Conservation (phyloP, 2,888 invertebrate genomes). For the Mimachlamys varia region DNA sequence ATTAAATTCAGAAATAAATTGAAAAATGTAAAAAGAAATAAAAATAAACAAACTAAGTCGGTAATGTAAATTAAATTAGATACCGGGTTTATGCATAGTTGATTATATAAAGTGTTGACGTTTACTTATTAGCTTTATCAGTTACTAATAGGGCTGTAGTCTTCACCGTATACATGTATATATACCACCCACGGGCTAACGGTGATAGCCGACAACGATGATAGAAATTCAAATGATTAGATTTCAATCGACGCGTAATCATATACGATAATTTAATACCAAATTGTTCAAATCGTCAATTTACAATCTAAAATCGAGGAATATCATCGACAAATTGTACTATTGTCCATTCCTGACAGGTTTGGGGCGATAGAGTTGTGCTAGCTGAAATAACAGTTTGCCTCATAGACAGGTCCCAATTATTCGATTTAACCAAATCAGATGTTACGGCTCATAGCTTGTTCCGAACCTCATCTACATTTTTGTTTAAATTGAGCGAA, state of each 20-base stretch:
- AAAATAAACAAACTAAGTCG: background rate
- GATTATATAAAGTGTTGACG: background rate
- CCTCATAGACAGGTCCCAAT: constrained; percentile 41
- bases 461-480: constrained; percentile 36
- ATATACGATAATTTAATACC: constrained; percentile 14
- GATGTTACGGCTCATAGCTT: constrained; percentile 37
- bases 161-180: background rate
- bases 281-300: constrained; percentile 42
- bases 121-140: background rate
- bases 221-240: constrained; percentile 26
- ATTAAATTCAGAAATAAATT: too few relatives aligned
- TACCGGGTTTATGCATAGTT: background rate
- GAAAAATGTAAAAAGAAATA: background rate
- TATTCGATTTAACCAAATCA: constrained; percentile 44
- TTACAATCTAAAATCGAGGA: constrained; percentile 46
- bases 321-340: constrained; percentile 40
- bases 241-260: constrained; percentile 21
- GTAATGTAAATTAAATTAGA: background rate
- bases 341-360: constrained; percentile 36
- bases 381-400: constrained; percentile 40
- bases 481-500: constrained; percentile 43
- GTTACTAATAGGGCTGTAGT: background rate
- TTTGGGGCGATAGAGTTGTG: constrained; percentile 39
- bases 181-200: constrained; percentile 13
- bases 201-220: background rate